A percentile compares a stretch with the other conserved stretches of the same genome.
Evolutionary conservation across 2,797 vertebrate species (phyloP).

Genomic region (Falco biarmicus): DNA sequence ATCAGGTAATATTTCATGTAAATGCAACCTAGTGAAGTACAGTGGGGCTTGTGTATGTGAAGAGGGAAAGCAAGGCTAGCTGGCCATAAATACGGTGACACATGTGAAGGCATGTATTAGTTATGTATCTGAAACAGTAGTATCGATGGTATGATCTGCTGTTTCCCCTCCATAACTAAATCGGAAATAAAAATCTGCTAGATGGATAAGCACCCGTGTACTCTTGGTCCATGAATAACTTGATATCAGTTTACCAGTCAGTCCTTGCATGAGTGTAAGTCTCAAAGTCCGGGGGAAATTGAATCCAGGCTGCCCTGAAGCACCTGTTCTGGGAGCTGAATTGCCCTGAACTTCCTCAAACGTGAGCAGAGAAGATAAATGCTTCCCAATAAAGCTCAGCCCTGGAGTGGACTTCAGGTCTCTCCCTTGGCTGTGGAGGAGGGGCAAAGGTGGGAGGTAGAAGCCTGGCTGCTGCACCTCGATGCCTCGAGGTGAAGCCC

Average conservation of each 20-base stretch:
- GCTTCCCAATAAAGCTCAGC: neutral
- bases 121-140: neutral
- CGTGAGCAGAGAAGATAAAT: neutral
- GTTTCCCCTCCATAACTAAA: neutral
- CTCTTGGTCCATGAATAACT: neutral
- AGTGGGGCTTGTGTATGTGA: neutral
- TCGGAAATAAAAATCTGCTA: neutral
- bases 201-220: neutral
- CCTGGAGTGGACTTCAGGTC: neutral
- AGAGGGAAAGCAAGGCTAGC: neutral
- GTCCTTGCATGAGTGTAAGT: neutral
- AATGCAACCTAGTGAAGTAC: neutral
- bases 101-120: neutral
- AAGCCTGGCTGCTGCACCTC: neutral
- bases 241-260: neutral
- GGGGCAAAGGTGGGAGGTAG: neutral
- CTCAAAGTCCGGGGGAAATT: neutral
- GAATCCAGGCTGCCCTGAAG: neutral
- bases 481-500: neutral
- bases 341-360: neutral
- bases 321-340: neutral
- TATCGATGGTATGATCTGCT: neutral
- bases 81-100: neutral
- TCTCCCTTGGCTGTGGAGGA: neutral
- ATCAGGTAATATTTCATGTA: conserved; percentile 79